phyloP scores from a whole-genome alignment of 2,888 invertebrate species.

The Myopa testacea region DNA sequence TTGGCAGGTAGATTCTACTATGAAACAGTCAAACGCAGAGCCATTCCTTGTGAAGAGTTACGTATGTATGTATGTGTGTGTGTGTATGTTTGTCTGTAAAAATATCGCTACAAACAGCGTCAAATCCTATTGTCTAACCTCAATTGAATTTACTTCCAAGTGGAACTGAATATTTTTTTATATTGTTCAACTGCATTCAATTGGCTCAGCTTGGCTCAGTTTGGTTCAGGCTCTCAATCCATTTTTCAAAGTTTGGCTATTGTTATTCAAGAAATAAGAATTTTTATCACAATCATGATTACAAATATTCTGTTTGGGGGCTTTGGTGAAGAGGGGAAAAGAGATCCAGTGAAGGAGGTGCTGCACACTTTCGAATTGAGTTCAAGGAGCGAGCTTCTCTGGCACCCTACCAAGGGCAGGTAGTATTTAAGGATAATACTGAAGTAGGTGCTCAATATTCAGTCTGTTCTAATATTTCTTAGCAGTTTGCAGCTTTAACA shows the following conservation, averaged over 20 bases:
- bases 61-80: too few species aligned
- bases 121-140: neutral
- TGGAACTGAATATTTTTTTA: neutral
- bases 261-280: slow-evolving; percentile 10
- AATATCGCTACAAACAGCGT: too few species aligned
- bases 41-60: too few species aligned
- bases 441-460: too few species aligned
- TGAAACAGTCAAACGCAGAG: too few species aligned
- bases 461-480: too few species aligned
- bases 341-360: neutral
- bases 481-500: too few species aligned
- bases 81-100: too few species aligned
- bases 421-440: neutral
- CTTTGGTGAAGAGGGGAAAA: neutral
- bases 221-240: slow-evolving; percentile 10
- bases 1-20: too few species aligned
- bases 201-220: neutral
- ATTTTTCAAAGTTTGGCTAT: slow-evolving; percentile 23
- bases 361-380: slow-evolving; percentile 13
- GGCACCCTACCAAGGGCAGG: slow-evolving; percentile 10
- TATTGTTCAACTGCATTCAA: neutral
- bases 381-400: slow-evolving; percentile 4
- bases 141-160: slow-evolving; percentile 23
- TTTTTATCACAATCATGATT: slow-evolving; percentile 16
- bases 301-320: neutral